phyloP scores from a whole-genome alignment of 2,888 invertebrate genomes.

The Tachina lurida region DNA sequence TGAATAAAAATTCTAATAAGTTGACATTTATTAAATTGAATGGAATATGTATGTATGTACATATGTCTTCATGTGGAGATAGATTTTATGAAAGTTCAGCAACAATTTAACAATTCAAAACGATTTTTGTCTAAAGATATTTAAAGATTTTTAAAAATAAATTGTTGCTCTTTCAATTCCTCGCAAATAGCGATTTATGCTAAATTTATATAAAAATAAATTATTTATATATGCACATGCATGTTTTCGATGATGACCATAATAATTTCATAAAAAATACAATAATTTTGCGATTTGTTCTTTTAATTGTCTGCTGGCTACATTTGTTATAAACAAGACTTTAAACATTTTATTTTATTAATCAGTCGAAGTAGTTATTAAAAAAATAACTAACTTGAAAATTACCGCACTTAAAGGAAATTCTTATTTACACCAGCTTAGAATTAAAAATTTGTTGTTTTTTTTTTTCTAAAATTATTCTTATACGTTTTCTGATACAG shows the following conservation, averaged over 20 bases:
- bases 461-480: slow-evolving; percentile 5
- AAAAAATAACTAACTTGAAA: slow-evolving; percentile 6
- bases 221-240: not conserved
- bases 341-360: slow-evolving; percentile 44
- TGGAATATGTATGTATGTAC: not conserved
- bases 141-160: not conserved
- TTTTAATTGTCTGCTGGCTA: not conserved
- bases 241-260: not conserved
- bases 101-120: not conserved
- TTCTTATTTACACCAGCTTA: slow-evolving; percentile 27
- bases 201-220: not conserved
- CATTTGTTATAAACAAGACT: slow-evolving; percentile 33
- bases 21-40: not conserved
- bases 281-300: not conserved
- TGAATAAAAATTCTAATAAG: not conserved
- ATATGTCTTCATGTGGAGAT: not conserved
- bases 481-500: not conserved
- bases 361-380: slow-evolving; percentile 8
- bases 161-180: not conserved
- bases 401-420: slow-evolving; percentile 25
- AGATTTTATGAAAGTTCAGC: not conserved
- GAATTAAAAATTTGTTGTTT: slow-evolving; percentile 9
- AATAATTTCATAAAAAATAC: not conserved
- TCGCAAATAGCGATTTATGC: not conserved
- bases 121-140: not conserved